A percentile compares a stretch with the other conserved stretches of the same genome.
These are phyloP conservation scores for Entosphenus tridentatus DNA, from an alignment of 2,113 vertebrate species.

Conservation along the genomic window DNA sequence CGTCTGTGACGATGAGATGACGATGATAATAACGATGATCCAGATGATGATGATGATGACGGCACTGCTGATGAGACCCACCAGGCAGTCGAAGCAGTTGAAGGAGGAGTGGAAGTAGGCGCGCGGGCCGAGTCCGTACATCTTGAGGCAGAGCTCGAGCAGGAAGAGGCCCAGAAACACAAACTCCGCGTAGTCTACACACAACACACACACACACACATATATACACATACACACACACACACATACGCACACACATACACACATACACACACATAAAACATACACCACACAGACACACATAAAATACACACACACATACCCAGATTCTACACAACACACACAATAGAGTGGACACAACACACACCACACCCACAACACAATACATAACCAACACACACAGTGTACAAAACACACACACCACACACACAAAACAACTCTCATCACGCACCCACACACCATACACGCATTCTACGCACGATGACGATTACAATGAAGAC, in stretches of 20 bases:
- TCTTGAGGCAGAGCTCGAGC: background rate
- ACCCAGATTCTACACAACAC: background rate
- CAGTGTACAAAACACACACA: too few species aligned
- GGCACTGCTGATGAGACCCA: background rate
- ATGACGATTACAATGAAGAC: too few species aligned
- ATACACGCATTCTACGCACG: too few species aligned
- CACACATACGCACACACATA: background rate
- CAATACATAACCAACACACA: too few species aligned
- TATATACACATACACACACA: background rate
- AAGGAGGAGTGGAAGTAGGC: constrained; percentile 4
- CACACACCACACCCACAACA: too few species aligned
- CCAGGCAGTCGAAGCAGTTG: constrained; percentile 3
- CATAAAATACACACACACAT: background rate
- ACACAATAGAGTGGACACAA: too few species aligned
- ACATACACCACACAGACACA: background rate
- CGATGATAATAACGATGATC: too few species aligned
- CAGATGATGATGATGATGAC: too few species aligned
- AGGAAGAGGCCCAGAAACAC: background rate
- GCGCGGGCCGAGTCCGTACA: background rate
- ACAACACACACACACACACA: background rate
- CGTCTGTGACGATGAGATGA: too few species aligned
- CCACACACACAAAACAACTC: too few species aligned
- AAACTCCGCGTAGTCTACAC: constrained; percentile 1
- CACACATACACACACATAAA: background rate
- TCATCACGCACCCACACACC: too few species aligned